Evolutionary conservation across 2,113 vertebrate species (phyloP).

Genomic region (Notarius lentiginosus): DNA sequence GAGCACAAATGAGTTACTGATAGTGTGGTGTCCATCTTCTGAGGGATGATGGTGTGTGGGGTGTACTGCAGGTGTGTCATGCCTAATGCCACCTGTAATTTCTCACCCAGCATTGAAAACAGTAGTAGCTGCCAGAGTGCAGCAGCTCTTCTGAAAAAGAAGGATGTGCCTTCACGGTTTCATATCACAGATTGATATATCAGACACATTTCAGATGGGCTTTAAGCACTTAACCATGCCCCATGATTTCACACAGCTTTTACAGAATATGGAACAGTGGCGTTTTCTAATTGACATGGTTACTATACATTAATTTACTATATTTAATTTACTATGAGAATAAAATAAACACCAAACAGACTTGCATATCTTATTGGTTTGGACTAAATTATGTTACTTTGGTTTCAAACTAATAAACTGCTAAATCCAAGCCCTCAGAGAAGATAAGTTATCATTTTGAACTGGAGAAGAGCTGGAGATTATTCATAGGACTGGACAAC

Average conservation of each 20-base stretch:
- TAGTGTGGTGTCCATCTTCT: slow-evolving; percentile 27
- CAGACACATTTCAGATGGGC: neutral
- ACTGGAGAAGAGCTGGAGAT: slow-evolving; percentile 4
- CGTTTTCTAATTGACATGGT: neutral
- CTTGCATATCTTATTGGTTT: slow-evolving; percentile 5
- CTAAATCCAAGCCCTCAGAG: slow-evolving; percentile 8
- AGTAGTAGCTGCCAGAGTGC: slow-evolving; percentile 2
- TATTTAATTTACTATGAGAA: neutral
- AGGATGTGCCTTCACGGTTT: slow-evolving; percentile 8
- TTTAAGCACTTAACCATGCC: neutral
- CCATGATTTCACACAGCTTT: neutral
- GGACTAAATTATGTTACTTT: slow-evolving; percentile 15
- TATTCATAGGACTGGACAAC: slow-evolving; percentile 14
- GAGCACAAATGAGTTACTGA: slow-evolving; percentile 26
- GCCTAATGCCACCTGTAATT: slow-evolving; percentile 44
- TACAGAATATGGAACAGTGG: neutral
- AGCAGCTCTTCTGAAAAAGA: slow-evolving; percentile 26
- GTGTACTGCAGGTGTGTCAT: slow-evolving; percentile 28
- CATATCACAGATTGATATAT: neutral
- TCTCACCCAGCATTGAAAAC: slow-evolving; percentile 33
- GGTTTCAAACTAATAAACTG: slow-evolving; percentile 12
- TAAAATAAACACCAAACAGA: neutral
- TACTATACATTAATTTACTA: neutral
- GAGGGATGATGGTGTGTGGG: slow-evolving; percentile 19
- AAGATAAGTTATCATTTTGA: slow-evolving; percentile 9